phyloP scores from a whole-genome alignment of 2,888 invertebrate species.

The Amblyteles armatorius region DNA sequence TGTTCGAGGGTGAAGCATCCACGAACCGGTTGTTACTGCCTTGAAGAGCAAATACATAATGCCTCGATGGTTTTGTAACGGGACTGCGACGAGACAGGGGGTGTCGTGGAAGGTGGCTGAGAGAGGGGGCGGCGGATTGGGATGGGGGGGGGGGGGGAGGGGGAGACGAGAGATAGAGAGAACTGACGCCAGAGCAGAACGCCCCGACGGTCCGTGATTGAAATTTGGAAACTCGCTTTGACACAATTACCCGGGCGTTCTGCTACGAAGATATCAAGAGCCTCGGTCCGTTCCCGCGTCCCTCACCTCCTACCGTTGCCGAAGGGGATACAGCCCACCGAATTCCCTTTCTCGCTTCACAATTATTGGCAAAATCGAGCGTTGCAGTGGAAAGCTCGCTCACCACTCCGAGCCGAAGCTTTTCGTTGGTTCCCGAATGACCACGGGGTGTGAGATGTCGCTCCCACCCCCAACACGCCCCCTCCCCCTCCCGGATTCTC shows the following conservation, averaged over 20 bases:
- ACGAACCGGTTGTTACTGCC: slow-evolving; percentile 73
- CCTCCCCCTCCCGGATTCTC: slow-evolving; percentile 26
- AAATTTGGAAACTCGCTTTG: slow-evolving; percentile 84
- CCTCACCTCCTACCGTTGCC: slow-evolving; percentile 52
- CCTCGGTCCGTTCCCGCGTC: slow-evolving; percentile 61
- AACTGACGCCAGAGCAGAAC: slow-evolving; percentile 70
- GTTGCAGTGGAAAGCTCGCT: slow-evolving; percentile 71
- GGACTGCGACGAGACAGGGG: slow-evolving; percentile 67
- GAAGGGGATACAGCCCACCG: slow-evolving; percentile 68
- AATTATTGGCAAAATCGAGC: slow-evolving; percentile 72
- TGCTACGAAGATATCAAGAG: slow-evolving; percentile 75
- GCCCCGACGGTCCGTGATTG: slow-evolving; percentile 79
- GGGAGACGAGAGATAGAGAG: slow-evolving; percentile 64
- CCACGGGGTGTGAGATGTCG: slow-evolving; percentile 34
- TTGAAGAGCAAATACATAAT: slow-evolving; percentile 84
- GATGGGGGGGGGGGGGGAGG: slow-evolving; percentile 61
- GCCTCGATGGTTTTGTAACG: slow-evolving; percentile 82
- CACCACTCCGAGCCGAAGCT: slow-evolving; percentile 56
- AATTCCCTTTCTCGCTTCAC: slow-evolving; percentile 73
- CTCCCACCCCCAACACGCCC: slow-evolving; percentile 16
- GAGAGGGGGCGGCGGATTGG: slow-evolving; percentile 68
- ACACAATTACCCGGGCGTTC: slow-evolving; percentile 82
- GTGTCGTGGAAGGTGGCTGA: slow-evolving; percentile 67
- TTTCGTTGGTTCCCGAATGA: slow-evolving; percentile 64
- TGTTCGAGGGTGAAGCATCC: slow-evolving; percentile 76